Percentiles rank a stretch among this genome's conserved stretches.
phyloP scores from a whole-genome alignment of 1,140 invertebrate genomes.

The Procambarus virginalis region DNA sequence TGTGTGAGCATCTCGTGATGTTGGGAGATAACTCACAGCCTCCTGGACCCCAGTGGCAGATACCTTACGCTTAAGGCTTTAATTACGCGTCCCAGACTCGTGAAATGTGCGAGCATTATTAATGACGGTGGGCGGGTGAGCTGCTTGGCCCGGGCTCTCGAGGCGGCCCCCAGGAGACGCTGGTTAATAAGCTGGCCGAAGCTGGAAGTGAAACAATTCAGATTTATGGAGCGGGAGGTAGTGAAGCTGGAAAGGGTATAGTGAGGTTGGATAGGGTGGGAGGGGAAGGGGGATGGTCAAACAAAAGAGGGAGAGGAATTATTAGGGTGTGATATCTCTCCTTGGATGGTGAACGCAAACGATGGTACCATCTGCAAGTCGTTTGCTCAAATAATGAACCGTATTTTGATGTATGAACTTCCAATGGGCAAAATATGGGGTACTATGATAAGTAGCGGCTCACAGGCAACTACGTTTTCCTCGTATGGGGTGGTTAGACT shows the following conservation, averaged over 20 bases:
- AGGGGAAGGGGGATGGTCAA: neutral
- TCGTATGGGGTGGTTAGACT: too few species aligned
- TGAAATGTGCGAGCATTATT: slow-evolving; percentile 59
- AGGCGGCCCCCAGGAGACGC: slow-evolving; percentile 11
- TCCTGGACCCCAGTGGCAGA: slow-evolving; percentile 26
- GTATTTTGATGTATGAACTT: too few species aligned
- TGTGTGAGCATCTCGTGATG: slow-evolving; percentile 18
- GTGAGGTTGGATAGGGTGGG: neutral
- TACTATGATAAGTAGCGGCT: too few species aligned
- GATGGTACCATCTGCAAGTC: too few species aligned
- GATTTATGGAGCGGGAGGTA: neutral
- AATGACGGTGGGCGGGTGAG: slow-evolving; percentile 29
- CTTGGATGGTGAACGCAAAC: too few species aligned
- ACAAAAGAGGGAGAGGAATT: too few species aligned
- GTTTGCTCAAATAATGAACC: too few species aligned
- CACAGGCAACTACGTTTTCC: too few species aligned
- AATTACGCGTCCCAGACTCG: slow-evolving; percentile 45
- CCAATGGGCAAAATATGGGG: too few species aligned
- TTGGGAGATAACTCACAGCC: slow-evolving; percentile 20
- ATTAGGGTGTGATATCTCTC: neutral
- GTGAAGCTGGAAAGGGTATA: neutral
- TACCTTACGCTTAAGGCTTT: slow-evolving; percentile 48
- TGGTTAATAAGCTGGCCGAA: neutral
- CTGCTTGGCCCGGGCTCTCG: neutral
- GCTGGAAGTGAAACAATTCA: slow-evolving; percentile 20